Evolutionary conservation across 2,113 vertebrate species (phyloP).

Genomic region (Lucifuga dentata): DNA sequence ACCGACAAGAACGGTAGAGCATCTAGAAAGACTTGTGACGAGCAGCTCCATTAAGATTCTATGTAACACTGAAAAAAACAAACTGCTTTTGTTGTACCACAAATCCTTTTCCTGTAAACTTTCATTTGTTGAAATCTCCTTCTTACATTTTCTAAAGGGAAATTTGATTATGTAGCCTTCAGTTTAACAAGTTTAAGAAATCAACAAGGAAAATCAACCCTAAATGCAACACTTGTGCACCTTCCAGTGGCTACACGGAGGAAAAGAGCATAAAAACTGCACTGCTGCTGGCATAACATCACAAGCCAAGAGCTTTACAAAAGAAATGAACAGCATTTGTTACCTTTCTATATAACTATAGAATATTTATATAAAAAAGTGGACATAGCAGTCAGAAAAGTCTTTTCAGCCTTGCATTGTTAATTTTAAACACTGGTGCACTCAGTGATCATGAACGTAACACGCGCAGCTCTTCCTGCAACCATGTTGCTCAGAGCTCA

Average conservation of each 20-base stretch:
- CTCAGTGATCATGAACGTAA: constrained; percentile 21
- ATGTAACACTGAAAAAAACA: background rate
- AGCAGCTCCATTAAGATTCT: background rate
- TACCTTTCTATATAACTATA: constrained; percentile 1
- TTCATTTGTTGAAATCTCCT: background rate
- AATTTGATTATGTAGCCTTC: background rate
- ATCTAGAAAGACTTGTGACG: constrained; percentile 12
- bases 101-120: constrained; percentile 12
- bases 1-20: background rate
- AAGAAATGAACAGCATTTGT: background rate
- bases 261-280: constrained; percentile 9
- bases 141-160: background rate
- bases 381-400: background rate
- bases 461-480: background rate
- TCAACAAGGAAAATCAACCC: background rate
- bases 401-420: too few species aligned
- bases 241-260: background rate
- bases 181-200: background rate
- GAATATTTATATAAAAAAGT: constrained; percentile 17
- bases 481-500: constrained; percentile 4
- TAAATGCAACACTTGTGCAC: constrained; percentile 37
- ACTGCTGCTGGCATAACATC: background rate
- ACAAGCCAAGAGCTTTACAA: constrained; percentile 12
- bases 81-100: background rate
- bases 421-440: too few species aligned